Evolutionary conservation across 2,113 vertebrate genomes (phyloP).

Genomic region (Pristiophorus japonicus): DNA sequence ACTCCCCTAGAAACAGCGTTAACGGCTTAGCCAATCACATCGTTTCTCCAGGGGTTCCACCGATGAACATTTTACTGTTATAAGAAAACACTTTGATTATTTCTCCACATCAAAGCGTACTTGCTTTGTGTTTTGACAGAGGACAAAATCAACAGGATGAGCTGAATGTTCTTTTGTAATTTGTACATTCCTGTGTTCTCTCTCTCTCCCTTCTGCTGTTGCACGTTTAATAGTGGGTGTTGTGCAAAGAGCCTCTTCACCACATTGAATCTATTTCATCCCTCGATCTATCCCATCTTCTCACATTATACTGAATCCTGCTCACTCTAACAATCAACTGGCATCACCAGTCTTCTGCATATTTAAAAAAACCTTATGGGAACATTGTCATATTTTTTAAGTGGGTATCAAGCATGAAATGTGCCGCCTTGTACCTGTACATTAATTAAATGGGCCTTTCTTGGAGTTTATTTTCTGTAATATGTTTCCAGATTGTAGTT

Average conservation of each 20-base stretch:
- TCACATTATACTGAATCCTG: background rate
- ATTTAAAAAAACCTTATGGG: background rate
- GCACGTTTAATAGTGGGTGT: background rate
- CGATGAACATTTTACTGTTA: background rate
- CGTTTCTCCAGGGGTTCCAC: background rate
- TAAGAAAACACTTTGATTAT: background rate
- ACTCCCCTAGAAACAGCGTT: background rate
- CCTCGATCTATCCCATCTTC: background rate
- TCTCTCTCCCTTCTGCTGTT: background rate
- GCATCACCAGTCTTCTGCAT: background rate
- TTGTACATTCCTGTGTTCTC: background rate
- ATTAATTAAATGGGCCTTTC: background rate
- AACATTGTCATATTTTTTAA: background rate
- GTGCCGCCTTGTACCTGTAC: background rate
- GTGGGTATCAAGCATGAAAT: background rate
- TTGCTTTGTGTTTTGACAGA: background rate
- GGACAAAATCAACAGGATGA: background rate
- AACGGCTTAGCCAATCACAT: background rate
- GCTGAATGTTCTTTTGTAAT: background rate
- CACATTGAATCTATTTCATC: background rate
- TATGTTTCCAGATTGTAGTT: constrained; percentile 81
- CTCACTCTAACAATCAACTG: background rate
- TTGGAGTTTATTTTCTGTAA: background rate
- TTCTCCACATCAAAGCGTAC: background rate
- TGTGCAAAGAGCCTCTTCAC: background rate